Evolutionary conservation across 2,888 invertebrate genomes (phyloP), one percentile per base, ranked within the genome.

Genomic region (Vesta saturnalis): DNA sequence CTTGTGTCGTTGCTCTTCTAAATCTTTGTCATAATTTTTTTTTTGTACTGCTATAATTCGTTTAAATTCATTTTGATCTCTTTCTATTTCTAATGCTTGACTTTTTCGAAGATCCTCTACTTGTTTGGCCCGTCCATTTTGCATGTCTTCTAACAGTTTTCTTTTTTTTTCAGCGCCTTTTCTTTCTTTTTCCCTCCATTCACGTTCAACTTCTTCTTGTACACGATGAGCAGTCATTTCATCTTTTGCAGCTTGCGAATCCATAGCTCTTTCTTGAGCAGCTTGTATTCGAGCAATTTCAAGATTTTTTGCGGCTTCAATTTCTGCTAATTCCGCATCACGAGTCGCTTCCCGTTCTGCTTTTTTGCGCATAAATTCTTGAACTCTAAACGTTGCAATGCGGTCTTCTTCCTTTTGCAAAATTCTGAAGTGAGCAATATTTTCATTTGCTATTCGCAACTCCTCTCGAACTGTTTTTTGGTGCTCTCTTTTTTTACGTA

Each of bases 161-260:
- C 87, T 85, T 70, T 87, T 85, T 77, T 86, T 89, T 60, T 88
- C 76, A 6, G 90, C 91, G 0, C 86, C 88, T 64, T 87, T 87
- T 30, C 88, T 85, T 81, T 92, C 92, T 65, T 86, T 87, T 10
- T 87, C 85, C 0, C 92, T 85, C 88, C 91, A 92, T 74, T 91
- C 89, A 10, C 90, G 84, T 78, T 92, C 92, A 18, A 91, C 85
- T 77, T 88, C 87, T 76, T 89, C 89, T 73, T 87, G 86, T 10
- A 86, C 79, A 46, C 87, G 81, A 15, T 84, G 74, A 0, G 86
- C 86, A 69, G 87, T 86, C 72, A 87, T 76, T 75, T 87, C 87
- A 59, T 89, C 87, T 46, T 78, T 71, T 1, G 83, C 82, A 5
- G 84, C 83, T 71, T 82, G 81, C 18, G 80, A 74, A 83, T 89